Base-by-base conservation (phyloP, 1,140 invertebrate genomes). In the Grapholita molesta region DNA sequence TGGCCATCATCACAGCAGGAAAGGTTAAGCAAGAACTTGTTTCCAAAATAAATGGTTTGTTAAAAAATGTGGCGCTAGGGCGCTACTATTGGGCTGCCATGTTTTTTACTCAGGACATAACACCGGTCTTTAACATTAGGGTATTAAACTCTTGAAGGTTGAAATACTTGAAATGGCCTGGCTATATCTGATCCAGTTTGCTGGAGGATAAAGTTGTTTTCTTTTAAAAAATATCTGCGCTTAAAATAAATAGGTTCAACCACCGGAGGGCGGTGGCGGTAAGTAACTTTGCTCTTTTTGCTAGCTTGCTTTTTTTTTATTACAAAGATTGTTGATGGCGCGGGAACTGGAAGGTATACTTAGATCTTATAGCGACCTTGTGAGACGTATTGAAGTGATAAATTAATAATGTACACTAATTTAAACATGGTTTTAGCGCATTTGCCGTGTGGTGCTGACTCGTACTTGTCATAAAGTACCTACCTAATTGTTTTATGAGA, bases 121-220 rank as follows among this genome's bases (percentile, higher is more conserved):
- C 55, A 61, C 55, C 55, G 28, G 55, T 61, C 55, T 61, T 32
- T 61, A 61, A 61, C 55, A 25, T 61, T 30, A 8, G 15, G 32
- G 55, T 30, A 61, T 8, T 28, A 61, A 32, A 61, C 55, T 61
- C n/a, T 61, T 61, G 24, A 61, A 61, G 55, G 55, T 61, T 25
- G 15, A 30, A 11, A 1, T 18, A 12, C 11, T 30, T 32, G 55
- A 30, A n/a, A n/a, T n/a, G n/a, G n/a, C n/a, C n/a, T n/a, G n/a
- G 42, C 42, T 21, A 48, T 48, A 15, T 21, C 2, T 48, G 42
- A 21, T 48, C 42, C 42, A 48, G 38, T 48, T 48, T 21, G 15
- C 18, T 21, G 6, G 7, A 18, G n/a, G n/a, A 48, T 3, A 48
- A 35, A 35, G 33, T 48, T 48, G n/a, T 48, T 48, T 18, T 48